Base-by-base conservation (phyloP, 1,140 invertebrate genomes). In the Neodiprion virginianus region DNA sequence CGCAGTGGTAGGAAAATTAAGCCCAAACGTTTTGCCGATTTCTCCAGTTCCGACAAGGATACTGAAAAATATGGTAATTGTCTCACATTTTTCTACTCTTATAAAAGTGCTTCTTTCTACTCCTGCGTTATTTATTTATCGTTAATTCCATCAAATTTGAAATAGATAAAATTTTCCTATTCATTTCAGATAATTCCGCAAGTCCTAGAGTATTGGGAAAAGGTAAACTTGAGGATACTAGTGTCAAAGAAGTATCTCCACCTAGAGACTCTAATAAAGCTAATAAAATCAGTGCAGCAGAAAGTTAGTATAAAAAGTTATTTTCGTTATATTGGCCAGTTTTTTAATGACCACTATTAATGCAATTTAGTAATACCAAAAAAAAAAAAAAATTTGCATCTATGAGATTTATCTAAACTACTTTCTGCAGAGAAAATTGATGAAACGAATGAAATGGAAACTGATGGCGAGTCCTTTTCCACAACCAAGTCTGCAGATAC, bases 1-100 rank as follows among this genome's bases (percentile, higher is more conserved):
- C 90, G 93, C 40, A 94, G 93, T 82, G 93, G 93, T 0, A 89
- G 94, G 48, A 95, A 94, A 87, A 93, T 95, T 74, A 93, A 93
- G 82, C 92, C 92, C 0, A 94, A 94, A 82, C 88, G 84, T 79
- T 91, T 88, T 76, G 82, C 86, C n/a, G 88, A 89, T 75, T 86
- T 84, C 28, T 86, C 83, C 14, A 86, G 85, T 67, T 84, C 84
- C 1, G 85, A 86, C 66, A 69, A 71, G 40, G 74, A 74, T 72
- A 67, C 77, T 7, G 76, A 80, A 12, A 87, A 82, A 78, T 82
- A 72, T 80, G 83, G 82, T 85, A 80, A 69, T 72, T 79, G 74
- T 14, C 10, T 61, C 69, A 23, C 69, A 65, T n/a, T n/a, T 14
- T n/a, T 7, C 3, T 14, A 65, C 12, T 14, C 28, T 40, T 40